phyloP scores from a whole-genome alignment of 1,140 invertebrate genomes.

The Trichoplusia ni region DNA sequence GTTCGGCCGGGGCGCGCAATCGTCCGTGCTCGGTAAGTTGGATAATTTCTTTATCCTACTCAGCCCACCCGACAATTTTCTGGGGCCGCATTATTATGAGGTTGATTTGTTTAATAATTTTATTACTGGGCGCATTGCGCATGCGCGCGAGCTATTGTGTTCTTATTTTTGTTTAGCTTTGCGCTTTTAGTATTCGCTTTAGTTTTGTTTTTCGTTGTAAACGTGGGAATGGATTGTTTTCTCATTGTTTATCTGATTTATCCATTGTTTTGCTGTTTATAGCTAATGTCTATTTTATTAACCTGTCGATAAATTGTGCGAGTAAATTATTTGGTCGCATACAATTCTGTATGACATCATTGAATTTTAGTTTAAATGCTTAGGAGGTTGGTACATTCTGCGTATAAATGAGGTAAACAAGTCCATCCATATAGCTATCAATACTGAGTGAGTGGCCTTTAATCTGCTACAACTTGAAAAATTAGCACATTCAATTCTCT shows the following conservation, averaged over 20 bases:
- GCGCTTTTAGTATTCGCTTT: constrained; percentile 40
- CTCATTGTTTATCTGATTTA: constrained; percentile 36
- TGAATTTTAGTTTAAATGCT: no score
- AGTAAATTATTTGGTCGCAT: no score
- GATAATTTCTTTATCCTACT: constrained; percentile 79
- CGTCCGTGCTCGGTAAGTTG: constrained; percentile 70
- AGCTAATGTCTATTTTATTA: constrained; percentile 10
- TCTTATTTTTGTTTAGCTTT: constrained; percentile 54
- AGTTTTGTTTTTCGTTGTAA: constrained; percentile 36
- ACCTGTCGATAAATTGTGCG: constrained; percentile 5
- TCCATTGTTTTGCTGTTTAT: constrained; percentile 29
- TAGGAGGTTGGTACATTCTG: no score
- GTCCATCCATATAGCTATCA: no score
- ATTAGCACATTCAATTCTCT: constrained; percentile 1
- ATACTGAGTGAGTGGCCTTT: not conserved
- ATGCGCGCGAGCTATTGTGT: constrained; percentile 57
- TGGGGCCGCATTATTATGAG: constrained; percentile 72
- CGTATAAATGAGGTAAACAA: no score
- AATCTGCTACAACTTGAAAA: not conserved
- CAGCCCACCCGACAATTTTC: constrained; percentile 76
- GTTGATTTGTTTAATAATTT: constrained; percentile 81
- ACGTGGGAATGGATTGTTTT: constrained; percentile 40
- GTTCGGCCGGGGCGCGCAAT: constrained; percentile 61
- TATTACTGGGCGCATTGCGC: constrained; percentile 69
- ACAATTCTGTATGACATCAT: no score